Conservation (phyloP, 64 coral and sea anemone genomes). For the Stichodactyla mertensii region DNA sequence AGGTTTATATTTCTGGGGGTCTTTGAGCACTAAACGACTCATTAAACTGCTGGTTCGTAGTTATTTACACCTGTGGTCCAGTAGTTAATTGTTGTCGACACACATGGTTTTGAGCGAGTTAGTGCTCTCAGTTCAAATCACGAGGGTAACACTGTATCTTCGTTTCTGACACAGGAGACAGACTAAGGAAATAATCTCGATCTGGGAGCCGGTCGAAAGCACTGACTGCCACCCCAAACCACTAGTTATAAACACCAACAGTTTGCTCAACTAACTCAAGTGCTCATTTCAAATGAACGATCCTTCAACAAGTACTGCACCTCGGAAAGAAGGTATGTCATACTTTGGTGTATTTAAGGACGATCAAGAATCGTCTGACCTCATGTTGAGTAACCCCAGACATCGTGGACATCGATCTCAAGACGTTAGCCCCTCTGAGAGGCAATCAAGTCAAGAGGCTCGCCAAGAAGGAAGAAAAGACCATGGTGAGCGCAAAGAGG, state of each 20-base stretch:
- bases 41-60: slow-evolving; percentile 70
- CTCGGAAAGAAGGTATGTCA: not conserved
- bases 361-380: not conserved
- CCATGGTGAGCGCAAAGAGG: not conserved
- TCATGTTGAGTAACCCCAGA: not conserved
- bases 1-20: slow-evolving; percentile 9
- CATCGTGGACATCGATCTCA: slow-evolving; percentile 11
- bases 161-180: not conserved
- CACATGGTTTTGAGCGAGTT: slow-evolving; percentile 71
- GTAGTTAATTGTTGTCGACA: slow-evolving; percentile 69
- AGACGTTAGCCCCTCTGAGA: slow-evolving; percentile 29
- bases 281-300: not conserved
- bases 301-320: not conserved
- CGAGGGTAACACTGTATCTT: not conserved
- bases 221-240: not conserved
- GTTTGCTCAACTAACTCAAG: not conserved
- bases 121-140: slow-evolving; percentile 23
- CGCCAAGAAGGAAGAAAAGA: slow-evolving; percentile 20
- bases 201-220: not conserved
- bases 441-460: slow-evolving; percentile 22
- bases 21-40: slow-evolving; percentile 63
- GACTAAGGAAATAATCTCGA: not conserved
- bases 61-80: slow-evolving; percentile 80
- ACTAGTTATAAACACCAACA: not conserved
- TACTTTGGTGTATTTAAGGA: not conserved